A percentile compares a stretch with the other conserved stretches of the same genome.
phyloP scores from a whole-genome alignment of 2,797 vertebrate genomes.

The Jordanella pulchra region DNA sequence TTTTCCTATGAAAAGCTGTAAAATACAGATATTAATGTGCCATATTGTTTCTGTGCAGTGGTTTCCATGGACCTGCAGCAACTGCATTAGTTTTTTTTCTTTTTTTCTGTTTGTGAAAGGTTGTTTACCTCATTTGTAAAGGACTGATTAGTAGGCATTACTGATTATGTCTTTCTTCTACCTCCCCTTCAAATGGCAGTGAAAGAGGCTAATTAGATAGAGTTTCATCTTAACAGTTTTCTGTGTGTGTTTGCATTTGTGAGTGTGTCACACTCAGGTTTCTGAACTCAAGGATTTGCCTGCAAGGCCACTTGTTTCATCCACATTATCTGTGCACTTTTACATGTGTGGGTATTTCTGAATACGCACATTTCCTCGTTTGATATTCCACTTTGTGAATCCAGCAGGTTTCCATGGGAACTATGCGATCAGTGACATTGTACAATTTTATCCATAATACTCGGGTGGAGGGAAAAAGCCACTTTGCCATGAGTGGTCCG shows the following conservation, averaged over 20 bases:
- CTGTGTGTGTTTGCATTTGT: background rate
- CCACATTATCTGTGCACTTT: constrained; percentile 21
- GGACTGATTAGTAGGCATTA: constrained; percentile 1
- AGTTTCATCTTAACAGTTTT: background rate
- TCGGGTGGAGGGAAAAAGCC: constrained; percentile 26
- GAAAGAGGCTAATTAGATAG: background rate
- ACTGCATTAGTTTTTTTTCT: too few relatives aligned
- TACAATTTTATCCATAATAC: constrained; percentile 44
- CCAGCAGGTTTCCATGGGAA: constrained; percentile 75
- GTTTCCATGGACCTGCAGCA: constrained; percentile 32
- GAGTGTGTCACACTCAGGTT: background rate
- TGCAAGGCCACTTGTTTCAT: constrained; percentile 23
- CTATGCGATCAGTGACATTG: constrained; percentile 63
- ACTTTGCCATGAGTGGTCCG: constrained; percentile 39
- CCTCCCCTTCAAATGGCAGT: constrained; percentile 3
- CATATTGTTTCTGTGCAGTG: constrained; percentile 16
- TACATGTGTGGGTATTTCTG: constrained; percentile 21
- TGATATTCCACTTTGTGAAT: constrained; percentile 52
- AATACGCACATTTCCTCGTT: constrained; percentile 23
- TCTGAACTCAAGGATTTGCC: background rate
- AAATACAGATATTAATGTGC: constrained; percentile 46
- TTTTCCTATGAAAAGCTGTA: constrained; percentile 34
- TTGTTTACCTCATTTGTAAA: background rate
- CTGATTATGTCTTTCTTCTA: constrained; percentile 1
- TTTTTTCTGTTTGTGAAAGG: constrained; percentile 8